Conservation (phyloP, 2,113 vertebrate species). For the Otus sunia region DNA sequence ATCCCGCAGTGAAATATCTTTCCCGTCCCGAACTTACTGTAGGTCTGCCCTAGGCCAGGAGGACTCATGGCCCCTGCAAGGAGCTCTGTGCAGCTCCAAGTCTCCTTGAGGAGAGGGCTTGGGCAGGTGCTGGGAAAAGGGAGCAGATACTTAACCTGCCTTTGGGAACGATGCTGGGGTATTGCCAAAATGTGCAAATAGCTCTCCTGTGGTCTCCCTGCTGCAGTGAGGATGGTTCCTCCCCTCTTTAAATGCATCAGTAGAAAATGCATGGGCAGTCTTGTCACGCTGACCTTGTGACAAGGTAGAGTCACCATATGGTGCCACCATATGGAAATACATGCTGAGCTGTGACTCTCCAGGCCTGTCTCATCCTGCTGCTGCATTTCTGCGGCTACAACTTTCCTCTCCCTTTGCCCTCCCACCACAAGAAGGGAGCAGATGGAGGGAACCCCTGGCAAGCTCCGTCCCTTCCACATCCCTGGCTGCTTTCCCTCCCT, state of each 20-base stretch:
- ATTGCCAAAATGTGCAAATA: neutral
- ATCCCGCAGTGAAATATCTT: neutral
- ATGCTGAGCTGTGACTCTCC: neutral
- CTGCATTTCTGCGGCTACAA: neutral
- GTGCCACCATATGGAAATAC: neutral
- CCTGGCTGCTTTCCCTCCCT: neutral
- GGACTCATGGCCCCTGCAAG: neutral
- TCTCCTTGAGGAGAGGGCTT: neutral
- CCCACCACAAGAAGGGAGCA: neutral
- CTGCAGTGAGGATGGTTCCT: neutral
- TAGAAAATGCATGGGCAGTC: neutral
- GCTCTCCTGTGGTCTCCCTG: neutral
- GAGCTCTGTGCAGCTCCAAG: neutral
- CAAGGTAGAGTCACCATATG: neutral
- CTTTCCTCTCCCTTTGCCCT: neutral
- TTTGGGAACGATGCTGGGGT: rapidly evolving
- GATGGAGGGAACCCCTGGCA: neutral
- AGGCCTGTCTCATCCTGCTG: neutral
- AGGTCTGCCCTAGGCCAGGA: neutral
- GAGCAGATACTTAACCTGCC: neutral
- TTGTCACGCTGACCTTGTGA: neutral
- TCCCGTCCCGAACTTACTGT: neutral
- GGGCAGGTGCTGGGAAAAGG: neutral
- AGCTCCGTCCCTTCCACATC: neutral
- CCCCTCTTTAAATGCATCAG: neutral